Conservation (phyloP, 2,888 invertebrate species). For the Nasonia oneida region DNA sequence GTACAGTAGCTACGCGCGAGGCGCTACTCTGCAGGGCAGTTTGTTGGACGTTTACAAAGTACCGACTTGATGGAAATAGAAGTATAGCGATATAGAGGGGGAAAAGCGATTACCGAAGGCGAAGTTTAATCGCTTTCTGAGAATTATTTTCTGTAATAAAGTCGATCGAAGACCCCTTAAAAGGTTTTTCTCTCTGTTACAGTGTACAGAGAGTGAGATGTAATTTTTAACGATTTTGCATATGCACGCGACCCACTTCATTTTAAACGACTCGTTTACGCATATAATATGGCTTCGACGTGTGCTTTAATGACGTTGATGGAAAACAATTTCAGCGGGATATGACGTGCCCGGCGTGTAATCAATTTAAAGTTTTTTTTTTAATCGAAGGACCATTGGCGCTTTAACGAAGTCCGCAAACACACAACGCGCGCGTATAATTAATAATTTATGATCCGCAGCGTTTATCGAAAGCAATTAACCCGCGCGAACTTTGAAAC, state of each 20-base stretch:
- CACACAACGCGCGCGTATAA: background rate
- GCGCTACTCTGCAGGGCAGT: background rate
- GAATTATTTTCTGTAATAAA: background rate
- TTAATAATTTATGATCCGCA: background rate
- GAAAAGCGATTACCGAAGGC: background rate
- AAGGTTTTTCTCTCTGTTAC: background rate
- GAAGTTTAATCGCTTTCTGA: background rate
- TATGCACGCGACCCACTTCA: too few species aligned
- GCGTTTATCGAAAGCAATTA: conserved; percentile 1
- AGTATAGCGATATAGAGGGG: conserved; percentile 13
- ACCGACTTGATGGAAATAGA: conserved; percentile 1
- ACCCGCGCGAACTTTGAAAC: background rate
- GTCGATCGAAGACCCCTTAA: too few species aligned
- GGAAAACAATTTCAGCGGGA: too few species aligned
- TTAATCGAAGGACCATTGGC: too few species aligned
- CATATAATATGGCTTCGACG: too few species aligned
- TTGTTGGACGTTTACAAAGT: conserved; percentile 22
- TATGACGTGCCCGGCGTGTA: too few species aligned
- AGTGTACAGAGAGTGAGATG: too few species aligned
- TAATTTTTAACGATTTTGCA: too few species aligned
- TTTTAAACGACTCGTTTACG: too few species aligned
- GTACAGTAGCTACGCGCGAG: background rate
- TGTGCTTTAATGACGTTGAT: too few species aligned
- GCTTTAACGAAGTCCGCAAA: too few species aligned
- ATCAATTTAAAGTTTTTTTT: too few species aligned